A percentile compares a stretch with the other conserved stretches of the same genome.
phyloP scores from a whole-genome alignment of 2,797 vertebrate genomes.

The Toxotes lorentzi region DNA sequence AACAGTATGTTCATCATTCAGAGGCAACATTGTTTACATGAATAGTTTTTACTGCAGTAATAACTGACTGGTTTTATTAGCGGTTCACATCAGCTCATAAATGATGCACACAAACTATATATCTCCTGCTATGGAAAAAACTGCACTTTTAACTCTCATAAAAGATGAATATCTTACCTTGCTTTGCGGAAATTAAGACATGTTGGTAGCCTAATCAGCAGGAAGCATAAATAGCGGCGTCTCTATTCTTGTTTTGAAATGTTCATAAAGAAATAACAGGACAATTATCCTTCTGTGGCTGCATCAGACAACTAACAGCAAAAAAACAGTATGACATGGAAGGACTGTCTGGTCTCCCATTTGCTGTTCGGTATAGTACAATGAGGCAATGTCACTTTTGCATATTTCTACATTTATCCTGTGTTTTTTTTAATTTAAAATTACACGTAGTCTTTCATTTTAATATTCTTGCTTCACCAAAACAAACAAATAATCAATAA shows the following conservation, averaged over 20 bases:
- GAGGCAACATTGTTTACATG: not conserved
- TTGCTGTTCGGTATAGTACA: slow-evolving; percentile 33
- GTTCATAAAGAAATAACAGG: slow-evolving; percentile 23
- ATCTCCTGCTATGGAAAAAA: not conserved
- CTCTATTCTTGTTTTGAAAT: slow-evolving; percentile 38
- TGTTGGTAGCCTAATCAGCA: not conserved
- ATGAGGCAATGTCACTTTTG: slow-evolving; percentile 45
- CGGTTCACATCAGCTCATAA: not conserved
- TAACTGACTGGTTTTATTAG: not conserved
- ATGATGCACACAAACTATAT: not conserved
- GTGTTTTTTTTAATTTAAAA: slow-evolving; percentile 58
- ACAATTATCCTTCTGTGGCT: slow-evolving; percentile 21
- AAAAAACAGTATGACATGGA: slow-evolving; percentile 53
- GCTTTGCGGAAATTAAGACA: slow-evolving; percentile 13
- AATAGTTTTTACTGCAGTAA: not conserved
- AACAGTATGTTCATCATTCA: not conserved
- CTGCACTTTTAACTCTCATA: not conserved
- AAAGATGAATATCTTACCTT: not conserved
- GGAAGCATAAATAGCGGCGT: not conserved
- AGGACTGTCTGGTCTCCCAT: slow-evolving; percentile 62
- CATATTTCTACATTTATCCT: slow-evolving; percentile 17
- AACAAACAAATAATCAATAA: not conserved
- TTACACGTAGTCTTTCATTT: slow-evolving; percentile 52
- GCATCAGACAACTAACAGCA: slow-evolving; percentile 37
- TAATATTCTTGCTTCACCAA: not conserved